phyloP scores from a whole-genome alignment of 2,797 vertebrate genomes.

The Macropus fuliginosus region DNA sequence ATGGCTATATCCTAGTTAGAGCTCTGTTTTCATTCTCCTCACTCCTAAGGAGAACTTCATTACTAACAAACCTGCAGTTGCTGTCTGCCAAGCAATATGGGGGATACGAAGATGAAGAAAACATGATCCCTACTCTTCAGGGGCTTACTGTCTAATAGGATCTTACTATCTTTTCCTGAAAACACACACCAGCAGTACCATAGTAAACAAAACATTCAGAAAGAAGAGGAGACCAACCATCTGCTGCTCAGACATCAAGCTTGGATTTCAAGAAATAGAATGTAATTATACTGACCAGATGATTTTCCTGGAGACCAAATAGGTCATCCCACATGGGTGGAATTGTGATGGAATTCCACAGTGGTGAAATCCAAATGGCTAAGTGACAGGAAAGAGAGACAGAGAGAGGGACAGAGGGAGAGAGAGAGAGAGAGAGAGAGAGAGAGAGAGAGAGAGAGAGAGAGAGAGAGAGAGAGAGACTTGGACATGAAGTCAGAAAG shows the following conservation, averaged over 20 bases:
- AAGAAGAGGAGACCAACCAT: not conserved
- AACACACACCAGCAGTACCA: not conserved
- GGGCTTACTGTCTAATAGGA: not conserved
- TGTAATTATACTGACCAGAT: not conserved
- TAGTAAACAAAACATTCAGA: not conserved
- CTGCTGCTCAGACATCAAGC: not conserved
- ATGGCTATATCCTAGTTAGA: not conserved
- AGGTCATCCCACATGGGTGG: not conserved
- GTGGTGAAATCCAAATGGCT: not conserved
- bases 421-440: not conserved
- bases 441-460: not conserved
- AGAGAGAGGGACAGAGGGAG: not conserved
- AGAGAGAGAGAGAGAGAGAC: not conserved
- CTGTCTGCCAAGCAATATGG: not conserved
- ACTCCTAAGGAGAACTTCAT: not conserved
- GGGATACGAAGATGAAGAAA: not conserved
- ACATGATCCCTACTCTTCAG: not conserved
- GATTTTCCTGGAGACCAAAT: not conserved
- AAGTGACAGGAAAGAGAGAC: not conserved
- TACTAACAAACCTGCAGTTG: not conserved
- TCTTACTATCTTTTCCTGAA: not conserved
- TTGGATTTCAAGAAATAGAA: not conserved
- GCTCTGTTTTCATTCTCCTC: not conserved
- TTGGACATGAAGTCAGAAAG: not conserved
- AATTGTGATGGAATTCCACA: not conserved